Conservation (phyloP, 2,113 vertebrate species). For the Myrmophylax atrothorax region DNA sequence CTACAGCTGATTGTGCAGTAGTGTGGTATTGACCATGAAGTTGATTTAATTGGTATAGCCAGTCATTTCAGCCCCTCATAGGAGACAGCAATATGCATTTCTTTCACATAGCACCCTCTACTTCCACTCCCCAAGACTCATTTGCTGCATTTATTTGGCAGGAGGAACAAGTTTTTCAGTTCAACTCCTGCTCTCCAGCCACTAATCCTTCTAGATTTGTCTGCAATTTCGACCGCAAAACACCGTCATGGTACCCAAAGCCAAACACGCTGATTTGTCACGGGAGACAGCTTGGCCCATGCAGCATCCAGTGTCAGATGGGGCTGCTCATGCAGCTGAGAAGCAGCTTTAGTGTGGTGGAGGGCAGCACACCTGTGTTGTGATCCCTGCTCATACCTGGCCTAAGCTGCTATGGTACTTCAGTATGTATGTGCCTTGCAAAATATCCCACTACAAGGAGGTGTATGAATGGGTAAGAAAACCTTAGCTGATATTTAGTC, state of each 20-base stretch:
- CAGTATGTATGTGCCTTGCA: background rate
- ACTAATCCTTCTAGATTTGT: background rate
- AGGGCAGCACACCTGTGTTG: background rate
- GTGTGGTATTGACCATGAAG: background rate
- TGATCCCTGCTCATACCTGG: background rate
- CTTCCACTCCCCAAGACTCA: background rate
- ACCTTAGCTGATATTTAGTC: background rate
- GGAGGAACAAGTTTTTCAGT: background rate
- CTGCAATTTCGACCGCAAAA: background rate
- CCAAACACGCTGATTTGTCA: background rate
- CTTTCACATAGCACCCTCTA: background rate
- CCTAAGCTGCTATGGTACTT: background rate
- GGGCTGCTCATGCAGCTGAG: background rate
- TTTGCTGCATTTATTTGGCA: conserved; percentile 6
- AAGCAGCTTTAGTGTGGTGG: background rate
- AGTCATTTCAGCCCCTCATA: background rate
- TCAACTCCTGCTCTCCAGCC: background rate
- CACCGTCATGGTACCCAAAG: background rate
- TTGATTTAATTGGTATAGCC: background rate
- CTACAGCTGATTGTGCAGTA: background rate
- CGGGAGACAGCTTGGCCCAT: background rate
- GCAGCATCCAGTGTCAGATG: background rate
- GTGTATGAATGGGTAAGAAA: accelerated
- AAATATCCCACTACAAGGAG: background rate
- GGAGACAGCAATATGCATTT: background rate